phyloP scores from a whole-genome alignment of 1,140 invertebrate species.

The Aphis gossypii region DNA sequence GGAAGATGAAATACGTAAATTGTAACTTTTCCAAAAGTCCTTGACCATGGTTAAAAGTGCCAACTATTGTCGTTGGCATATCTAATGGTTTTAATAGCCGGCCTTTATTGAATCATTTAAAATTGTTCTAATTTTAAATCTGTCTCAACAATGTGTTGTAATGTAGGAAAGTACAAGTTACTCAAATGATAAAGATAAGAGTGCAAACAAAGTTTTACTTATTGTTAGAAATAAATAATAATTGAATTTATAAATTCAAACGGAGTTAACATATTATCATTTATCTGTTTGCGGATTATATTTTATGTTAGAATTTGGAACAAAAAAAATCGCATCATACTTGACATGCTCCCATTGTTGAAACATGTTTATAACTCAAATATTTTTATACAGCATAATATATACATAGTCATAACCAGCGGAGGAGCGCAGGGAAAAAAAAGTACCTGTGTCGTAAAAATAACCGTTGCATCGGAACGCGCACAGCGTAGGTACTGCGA shows the following conservation, averaged over 20 bases:
- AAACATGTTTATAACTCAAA: not conserved
- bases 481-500: not conserved
- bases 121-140: conserved; percentile 20
- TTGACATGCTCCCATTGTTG: not conserved
- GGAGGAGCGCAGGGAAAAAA: not conserved
- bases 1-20: not conserved
- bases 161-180: not conserved
- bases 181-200: not conserved
- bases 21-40: conserved; percentile 1
- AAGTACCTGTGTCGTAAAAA: conserved; percentile 19
- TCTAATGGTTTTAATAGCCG: conserved; percentile 22
- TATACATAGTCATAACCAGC: not conserved
- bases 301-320: not conserved
- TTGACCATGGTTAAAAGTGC: conserved; percentile 39
- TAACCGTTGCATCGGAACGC: conserved; percentile 36
- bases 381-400: not conserved
- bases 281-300: not conserved
- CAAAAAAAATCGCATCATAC: not conserved
- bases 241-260: not conserved
- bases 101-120: not conserved
- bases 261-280: not conserved
- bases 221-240: not conserved
- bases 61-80: conserved; percentile 41
- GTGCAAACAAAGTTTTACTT: not conserved
- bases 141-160: conserved; percentile 21